These are phyloP conservation scores for Cryptotis parvus DNA, from an alignment of 2,113 vertebrate species.

Conservation along the genomic window DNA sequence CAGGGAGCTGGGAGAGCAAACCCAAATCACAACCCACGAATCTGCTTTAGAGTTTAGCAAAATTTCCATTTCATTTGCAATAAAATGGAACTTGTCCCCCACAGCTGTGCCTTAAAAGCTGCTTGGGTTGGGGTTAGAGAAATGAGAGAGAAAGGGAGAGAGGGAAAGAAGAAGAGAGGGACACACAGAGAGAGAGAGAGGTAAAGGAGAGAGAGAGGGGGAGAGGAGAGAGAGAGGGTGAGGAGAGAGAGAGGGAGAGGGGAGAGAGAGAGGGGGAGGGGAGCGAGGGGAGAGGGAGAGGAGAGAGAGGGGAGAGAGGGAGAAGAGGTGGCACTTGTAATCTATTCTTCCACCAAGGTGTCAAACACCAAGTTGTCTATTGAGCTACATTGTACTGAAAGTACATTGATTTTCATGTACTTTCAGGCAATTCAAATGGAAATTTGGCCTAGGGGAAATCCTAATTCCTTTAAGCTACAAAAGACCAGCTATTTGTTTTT, in stretches of 20 bases:
- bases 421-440: conserved; percentile 80
- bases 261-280: no score
- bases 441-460: conserved; percentile 82
- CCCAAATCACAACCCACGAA: not conserved
- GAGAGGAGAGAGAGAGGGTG: no score
- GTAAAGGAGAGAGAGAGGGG: no score
- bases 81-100: not conserved
- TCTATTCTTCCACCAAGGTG: conserved; percentile 51
- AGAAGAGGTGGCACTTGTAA: not conserved
- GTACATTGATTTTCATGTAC: conserved; percentile 81
- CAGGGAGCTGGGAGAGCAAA: not conserved
- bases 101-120: not conserved
- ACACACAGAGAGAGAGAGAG: no score
- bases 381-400: no score
- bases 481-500: conserved; percentile 77
- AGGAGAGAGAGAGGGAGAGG: no score
- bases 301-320: no score
- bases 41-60: conserved; percentile 4
- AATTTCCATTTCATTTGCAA: not conserved
- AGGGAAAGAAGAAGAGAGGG: no score
- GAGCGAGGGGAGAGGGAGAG: no score
- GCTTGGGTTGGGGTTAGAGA: not conserved
- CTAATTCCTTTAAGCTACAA: conserved; percentile 79
- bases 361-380: conserved; percentile 79
- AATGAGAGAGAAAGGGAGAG: no score